Percentiles rank a stretch among this genome's conserved stretches.
These are phyloP conservation scores for Potorous gilbertii DNA, from an alignment of 2,797 vertebrate species.

Conservation along the genomic window DNA sequence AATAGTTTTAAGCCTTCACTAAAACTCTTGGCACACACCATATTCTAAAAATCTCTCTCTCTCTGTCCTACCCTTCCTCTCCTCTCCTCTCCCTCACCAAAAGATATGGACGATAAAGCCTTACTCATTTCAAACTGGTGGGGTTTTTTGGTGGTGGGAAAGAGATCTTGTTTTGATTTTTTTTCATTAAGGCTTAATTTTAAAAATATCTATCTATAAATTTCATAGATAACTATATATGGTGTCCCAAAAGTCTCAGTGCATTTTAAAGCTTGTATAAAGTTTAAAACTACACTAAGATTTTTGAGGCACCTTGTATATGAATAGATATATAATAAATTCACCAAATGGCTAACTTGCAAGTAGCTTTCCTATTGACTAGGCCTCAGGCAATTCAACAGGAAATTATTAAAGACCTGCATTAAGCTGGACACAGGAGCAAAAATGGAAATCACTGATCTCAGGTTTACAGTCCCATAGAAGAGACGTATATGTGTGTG, in stretches of 20 bases:
- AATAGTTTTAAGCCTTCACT: neutral
- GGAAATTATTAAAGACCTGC: neutral
- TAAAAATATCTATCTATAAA: neutral
- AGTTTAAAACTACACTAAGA: neutral
- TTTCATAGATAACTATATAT: neutral
- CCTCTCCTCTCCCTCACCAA: no score
- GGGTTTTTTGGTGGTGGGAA: neutral
- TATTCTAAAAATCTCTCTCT: neutral
- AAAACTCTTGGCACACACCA: neutral
- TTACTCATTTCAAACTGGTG: neutral
- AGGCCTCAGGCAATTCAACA: neutral
- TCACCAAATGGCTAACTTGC: neutral
- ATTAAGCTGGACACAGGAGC: neutral
- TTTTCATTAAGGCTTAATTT: neutral
- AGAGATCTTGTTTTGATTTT: neutral
- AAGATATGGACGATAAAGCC: no score
- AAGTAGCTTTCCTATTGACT: neutral
- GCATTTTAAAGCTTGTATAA: neutral
- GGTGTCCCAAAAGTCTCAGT: neutral
- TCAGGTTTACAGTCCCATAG: neutral
- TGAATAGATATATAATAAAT: neutral
- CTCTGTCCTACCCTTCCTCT: no score
- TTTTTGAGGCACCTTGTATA: neutral
- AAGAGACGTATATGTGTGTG: no score
- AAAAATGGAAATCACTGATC: neutral